phyloP scores from a whole-genome alignment of 2,888 invertebrate genomes.

The Plagodis pulveraria region DNA sequence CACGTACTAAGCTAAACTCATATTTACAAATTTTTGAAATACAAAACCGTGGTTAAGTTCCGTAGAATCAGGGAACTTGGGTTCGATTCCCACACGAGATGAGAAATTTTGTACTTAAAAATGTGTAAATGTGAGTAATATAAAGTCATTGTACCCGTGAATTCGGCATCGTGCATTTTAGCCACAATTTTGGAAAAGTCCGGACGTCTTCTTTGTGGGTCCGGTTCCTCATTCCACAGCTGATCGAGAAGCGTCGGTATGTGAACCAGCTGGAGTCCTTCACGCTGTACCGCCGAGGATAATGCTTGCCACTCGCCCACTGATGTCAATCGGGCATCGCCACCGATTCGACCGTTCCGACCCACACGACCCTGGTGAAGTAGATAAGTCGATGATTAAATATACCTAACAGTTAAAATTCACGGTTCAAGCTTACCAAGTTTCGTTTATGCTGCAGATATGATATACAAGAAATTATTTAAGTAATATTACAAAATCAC shows the following conservation, averaged over 20 bases:
- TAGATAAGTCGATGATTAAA: background rate
- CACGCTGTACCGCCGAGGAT: conserved; percentile 80
- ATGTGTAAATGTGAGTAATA: too few species aligned
- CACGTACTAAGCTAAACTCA: too few species aligned
- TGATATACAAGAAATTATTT: too few species aligned
- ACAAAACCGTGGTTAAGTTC: too few species aligned
- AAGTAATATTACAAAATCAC: too few species aligned
- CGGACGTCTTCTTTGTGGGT: conserved; percentile 75
- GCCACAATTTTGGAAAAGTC: conserved; percentile 86
- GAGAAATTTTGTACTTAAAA: background rate
- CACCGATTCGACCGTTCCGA: conserved; percentile 87
- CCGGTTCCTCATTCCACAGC: conserved; percentile 88
- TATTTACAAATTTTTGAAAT: too few species aligned
- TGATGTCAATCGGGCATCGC: conserved; percentile 90
- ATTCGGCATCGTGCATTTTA: conserved; percentile 85
- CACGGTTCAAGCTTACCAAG: too few species aligned
- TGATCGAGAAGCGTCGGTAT: conserved; percentile 90
- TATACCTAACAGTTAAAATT: too few species aligned
- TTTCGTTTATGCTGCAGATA: too few species aligned
- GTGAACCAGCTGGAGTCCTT: conserved; percentile 81
- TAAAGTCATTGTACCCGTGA: conserved; percentile 73
- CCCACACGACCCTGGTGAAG: conserved; percentile 59
- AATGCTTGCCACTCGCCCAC: conserved; percentile 88
- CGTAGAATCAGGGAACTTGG: too few species aligned
- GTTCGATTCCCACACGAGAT: background rate